Base-by-base conservation (phyloP, 2,888 invertebrate genomes). In the Lagria hirta region DNA sequence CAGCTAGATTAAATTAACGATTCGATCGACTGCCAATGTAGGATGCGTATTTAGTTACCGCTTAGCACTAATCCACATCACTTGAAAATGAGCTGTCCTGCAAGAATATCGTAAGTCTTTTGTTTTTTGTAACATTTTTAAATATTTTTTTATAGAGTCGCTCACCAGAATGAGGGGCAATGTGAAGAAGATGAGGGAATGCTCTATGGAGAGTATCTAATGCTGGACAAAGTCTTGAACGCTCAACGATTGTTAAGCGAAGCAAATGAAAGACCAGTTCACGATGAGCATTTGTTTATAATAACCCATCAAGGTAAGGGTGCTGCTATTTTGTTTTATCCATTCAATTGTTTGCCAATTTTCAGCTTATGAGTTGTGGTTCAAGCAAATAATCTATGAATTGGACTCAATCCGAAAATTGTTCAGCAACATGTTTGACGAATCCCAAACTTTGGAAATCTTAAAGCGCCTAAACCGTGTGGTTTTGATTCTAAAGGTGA, bases 341-440 rank as follows among this genome's bases (percentile, higher is more conserved):
- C n/a, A n/a, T n/a, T n/a, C n/a, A n/a, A n/a, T n/a, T n/a, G n/a
- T n/a, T n/a, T n/a, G n/a, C n/a, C 10, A 5, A 5, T 26, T 77
- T 78, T 29, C 73, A 94, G 94, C 96, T 0, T 98, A 98, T 74
- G 99, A 99, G 73, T 77, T 99, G 3, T 99, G 98, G 99, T 99
- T 99, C 76, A 99, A 99, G 71, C 98, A 99, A 75, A 95, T 99
- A 32, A 88, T 99, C 49, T 96, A 84, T 71, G 99, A 99, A 64
- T 76, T 99, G 64, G 97, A 99, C 69, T 96, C 95, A 0, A 87
- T 99, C 15, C 75, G 95, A 23, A 74, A 79, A 2, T 77, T 95
- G 37, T 86, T 99, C 62, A 81, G 81, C 77, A 16, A 78, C 79
- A 64, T 83, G 7, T 75, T 96, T 43, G 92, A 96, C 62, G 98